These are phyloP conservation scores for Drosophila equinoxialis DNA, from an alignment of 1,140 invertebrate genomes.

Conservation along the genomic window DNA sequence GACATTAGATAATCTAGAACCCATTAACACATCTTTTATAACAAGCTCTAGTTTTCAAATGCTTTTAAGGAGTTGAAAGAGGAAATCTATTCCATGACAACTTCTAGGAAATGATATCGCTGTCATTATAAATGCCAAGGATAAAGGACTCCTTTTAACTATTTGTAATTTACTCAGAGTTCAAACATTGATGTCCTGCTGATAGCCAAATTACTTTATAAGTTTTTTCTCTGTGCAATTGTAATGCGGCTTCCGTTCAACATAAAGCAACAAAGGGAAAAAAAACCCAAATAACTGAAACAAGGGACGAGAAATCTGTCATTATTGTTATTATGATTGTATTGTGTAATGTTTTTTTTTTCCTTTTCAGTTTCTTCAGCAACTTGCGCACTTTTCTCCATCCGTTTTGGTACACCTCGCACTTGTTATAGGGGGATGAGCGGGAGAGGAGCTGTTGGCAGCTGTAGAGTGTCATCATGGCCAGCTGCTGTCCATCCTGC, in stretches of 20 bases:
- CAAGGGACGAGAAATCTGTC: constrained; percentile 61
- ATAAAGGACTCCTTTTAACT: no score
- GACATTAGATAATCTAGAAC: no score
- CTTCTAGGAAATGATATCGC: no score
- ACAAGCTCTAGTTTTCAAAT: no score
- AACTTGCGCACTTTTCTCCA: constrained; percentile 49
- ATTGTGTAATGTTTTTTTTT: constrained; percentile 60
- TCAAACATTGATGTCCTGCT: constrained; percentile 9
- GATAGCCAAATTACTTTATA: constrained; percentile 19
- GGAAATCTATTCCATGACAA: no score
- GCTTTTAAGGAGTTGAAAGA: no score
- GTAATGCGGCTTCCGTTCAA: constrained; percentile 41
- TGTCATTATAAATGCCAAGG: no score
- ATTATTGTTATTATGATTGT: constrained; percentile 65
- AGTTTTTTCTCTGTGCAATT: constrained; percentile 49
- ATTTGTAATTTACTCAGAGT: constrained; percentile 7
- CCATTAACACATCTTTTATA: no score
- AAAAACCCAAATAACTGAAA: constrained; percentile 16
- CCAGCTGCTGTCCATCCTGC: constrained; percentile 40
- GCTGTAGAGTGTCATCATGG: constrained; percentile 19
- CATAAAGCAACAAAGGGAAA: constrained; percentile 53
- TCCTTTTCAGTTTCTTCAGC: constrained; percentile 16
- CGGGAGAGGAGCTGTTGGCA: constrained; percentile 17
- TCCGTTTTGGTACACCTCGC: background rate
- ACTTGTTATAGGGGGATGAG: background rate